Evolutionary conservation across 2,797 vertebrate genomes (phyloP).

Genomic region (Champsocephalus esox): DNA sequence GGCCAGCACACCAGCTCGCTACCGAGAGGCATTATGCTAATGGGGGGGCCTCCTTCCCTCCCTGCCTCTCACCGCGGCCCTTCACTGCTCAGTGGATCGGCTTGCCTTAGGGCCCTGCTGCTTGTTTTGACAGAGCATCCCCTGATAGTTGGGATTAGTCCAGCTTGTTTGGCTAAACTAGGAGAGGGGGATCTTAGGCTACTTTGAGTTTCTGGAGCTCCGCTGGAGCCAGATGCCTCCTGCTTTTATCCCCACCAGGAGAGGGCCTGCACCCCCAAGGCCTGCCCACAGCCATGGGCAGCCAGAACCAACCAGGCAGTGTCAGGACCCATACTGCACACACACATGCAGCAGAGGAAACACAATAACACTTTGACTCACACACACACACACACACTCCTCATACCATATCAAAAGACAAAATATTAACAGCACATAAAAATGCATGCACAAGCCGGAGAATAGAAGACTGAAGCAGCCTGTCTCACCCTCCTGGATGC

Average conservation of each 20-base stretch:
- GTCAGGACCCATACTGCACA: constrained; percentile 74
- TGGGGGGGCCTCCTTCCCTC: constrained; percentile 80
- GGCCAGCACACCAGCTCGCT: constrained; percentile 94
- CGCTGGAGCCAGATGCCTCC: constrained; percentile 95
- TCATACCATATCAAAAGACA: constrained; percentile 65
- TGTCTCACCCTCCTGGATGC: constrained; percentile 32
- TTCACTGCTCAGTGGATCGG: constrained; percentile 94
- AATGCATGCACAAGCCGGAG: constrained; percentile 59
- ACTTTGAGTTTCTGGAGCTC: constrained; percentile 92
- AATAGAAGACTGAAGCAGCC: constrained; percentile 48
- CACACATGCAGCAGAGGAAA: constrained; percentile 30
- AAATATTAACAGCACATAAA: constrained; percentile 76
- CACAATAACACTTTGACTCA: constrained; percentile 25
- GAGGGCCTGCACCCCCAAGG: constrained; percentile 85
- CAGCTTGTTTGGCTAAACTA: constrained; percentile 99
- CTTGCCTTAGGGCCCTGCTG: constrained; percentile 98
- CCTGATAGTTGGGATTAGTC: constrained; percentile 99
- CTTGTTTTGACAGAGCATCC: constrained; percentile 99
- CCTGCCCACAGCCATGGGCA: constrained; percentile 92
- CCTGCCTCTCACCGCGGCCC: constrained; percentile 80
- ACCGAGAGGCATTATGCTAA: constrained; percentile 99
- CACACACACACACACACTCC: constrained; percentile 20
- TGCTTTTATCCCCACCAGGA: constrained; percentile 96
- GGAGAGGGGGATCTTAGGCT: constrained; percentile 90
- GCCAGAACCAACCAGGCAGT: constrained; percentile 90